Conservation (phyloP, 1,140 invertebrate species). For the Phthorimaea operculella region DNA sequence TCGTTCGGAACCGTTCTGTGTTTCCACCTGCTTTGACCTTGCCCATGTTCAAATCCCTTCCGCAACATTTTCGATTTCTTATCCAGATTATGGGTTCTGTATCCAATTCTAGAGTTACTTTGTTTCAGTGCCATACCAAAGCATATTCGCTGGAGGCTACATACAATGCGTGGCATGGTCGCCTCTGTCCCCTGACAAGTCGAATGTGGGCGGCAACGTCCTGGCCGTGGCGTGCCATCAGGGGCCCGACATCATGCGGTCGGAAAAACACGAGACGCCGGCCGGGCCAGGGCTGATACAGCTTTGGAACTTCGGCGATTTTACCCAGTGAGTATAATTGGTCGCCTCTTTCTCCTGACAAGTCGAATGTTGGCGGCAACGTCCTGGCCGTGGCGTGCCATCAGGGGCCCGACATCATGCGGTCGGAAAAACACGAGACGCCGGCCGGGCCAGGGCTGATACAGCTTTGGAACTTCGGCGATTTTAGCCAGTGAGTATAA, state of each 20-base stretch:
- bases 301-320: conserved; percentile 37
- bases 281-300: conserved; percentile 25
- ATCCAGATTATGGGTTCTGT: too few species aligned
- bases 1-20: too few species aligned
- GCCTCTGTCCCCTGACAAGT: conserved; percentile 11
- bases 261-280: conserved; percentile 9
- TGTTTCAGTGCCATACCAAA: neutral
- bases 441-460: conserved; percentile 17
- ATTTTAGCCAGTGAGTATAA: conserved; percentile 15
- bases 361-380: conserved; percentile 1
- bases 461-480: conserved; percentile 42
- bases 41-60: too few species aligned
- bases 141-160: conserved; percentile 32
- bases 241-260: conserved; percentile 26
- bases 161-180: conserved; percentile 36
- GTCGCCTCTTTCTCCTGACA: conserved; percentile 18
- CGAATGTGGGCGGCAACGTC: conserved; percentile 8
- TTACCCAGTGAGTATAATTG: conserved; percentile 22
- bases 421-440: conserved; percentile 12
- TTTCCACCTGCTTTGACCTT: too few species aligned
- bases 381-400: conserved; percentile 27
- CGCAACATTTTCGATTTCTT: too few species aligned
- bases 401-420: conserved; percentile 26
- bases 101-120: neutral
- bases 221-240: conserved; percentile 26